phyloP scores from a whole-genome alignment of 1,140 invertebrate genomes.

The Drosophila prosaltans region DNA sequence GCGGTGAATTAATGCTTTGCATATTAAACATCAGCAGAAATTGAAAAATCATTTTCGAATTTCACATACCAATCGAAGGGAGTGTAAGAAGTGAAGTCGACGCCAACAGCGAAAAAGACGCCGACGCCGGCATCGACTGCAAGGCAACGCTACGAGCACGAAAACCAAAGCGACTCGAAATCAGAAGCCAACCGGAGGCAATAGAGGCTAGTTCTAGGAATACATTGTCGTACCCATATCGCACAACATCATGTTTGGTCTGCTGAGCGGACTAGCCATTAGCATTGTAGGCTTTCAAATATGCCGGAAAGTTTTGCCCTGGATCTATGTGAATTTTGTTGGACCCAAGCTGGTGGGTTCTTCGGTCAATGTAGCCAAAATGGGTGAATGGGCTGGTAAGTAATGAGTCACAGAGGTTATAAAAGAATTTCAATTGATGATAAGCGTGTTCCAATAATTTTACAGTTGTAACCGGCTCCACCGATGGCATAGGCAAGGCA shows the following conservation, averaged over 20 bases:
- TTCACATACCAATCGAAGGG: neutral
- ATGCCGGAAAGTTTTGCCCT: constrained; percentile 70
- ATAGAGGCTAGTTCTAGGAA: constrained; percentile 15
- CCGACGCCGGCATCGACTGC: constrained; percentile 1
- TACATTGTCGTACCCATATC: neutral
- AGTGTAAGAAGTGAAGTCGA: constrained; percentile 2
- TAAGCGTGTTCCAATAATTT: constrained; percentile 55
- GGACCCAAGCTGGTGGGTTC: constrained; percentile 81
- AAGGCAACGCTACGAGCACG: neutral
- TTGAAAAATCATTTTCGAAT: constrained; percentile 37
- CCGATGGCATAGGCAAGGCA: constrained; percentile 96
- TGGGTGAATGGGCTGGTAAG: constrained; percentile 84
- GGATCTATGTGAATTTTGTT: constrained; percentile 83
- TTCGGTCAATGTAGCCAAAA: constrained; percentile 79
- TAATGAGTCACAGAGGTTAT: neutral
- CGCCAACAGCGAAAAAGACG: neutral
- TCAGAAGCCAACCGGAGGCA: constrained; percentile 16
- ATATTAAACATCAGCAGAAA: constrained; percentile 17
- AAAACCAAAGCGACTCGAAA: neutral
- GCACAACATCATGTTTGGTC: constrained; percentile 25
- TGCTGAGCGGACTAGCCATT: constrained; percentile 66
- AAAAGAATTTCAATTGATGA: constrained; percentile 16
- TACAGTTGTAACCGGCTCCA: constrained; percentile 94
- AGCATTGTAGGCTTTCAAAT: constrained; percentile 73
- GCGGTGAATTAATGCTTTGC: constrained; percentile 25